Conservation (phyloP, 2,113 vertebrate genomes). For the Mus pahari region DNA sequence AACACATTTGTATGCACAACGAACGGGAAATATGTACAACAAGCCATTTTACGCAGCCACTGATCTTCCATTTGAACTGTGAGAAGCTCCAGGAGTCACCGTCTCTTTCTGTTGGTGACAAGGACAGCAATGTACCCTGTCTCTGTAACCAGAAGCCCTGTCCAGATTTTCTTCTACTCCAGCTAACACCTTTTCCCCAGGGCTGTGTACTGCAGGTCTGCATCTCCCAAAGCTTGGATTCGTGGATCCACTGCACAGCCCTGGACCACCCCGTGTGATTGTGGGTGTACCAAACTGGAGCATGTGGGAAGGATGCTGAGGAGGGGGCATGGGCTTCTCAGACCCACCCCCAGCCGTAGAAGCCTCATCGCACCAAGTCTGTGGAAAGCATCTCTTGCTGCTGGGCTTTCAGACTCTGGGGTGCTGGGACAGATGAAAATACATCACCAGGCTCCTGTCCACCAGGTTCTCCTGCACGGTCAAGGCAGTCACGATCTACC, state of each 20-base stretch:
- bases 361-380: neutral
- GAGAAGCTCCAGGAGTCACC: neutral
- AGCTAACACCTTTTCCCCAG: too few species aligned
- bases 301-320: neutral
- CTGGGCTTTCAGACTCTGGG: neutral
- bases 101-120: neutral
- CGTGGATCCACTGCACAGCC: neutral
- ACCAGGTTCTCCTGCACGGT: neutral
- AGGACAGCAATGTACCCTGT: neutral
- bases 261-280: neutral
- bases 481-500: neutral
- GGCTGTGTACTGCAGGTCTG: neutral
- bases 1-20: neutral
- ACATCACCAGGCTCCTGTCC: neutral
- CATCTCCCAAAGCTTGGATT: neutral
- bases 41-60: neutral
- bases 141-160: neutral
- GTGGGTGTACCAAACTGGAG: neutral
- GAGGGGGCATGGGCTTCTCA: neutral
- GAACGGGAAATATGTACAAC: neutral
- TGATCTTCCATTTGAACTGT: neutral
- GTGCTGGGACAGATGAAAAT: neutral
- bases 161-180: too few species aligned
- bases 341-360: neutral
- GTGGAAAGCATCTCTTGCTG: neutral